phyloP scores from a whole-genome alignment of 2,888 invertebrate species.

The Cheilosia impressa region DNA sequence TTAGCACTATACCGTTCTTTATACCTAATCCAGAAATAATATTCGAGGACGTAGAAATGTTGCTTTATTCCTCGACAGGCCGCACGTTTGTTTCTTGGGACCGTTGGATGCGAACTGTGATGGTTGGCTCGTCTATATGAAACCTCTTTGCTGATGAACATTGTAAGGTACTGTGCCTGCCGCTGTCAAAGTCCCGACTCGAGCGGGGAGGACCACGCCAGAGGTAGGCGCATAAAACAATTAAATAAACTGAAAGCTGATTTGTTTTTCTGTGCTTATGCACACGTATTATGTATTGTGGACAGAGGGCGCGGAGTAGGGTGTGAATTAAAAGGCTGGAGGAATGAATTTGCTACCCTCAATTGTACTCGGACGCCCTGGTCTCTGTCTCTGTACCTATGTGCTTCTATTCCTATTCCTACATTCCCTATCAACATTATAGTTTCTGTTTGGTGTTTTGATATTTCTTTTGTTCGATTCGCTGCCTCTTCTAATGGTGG shows the following conservation, averaged over 20 bases:
- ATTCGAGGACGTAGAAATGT: not conserved
- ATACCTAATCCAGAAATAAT: conserved; percentile 21
- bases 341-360: conserved; percentile 68
- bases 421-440: conserved; percentile 1
- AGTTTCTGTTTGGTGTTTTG: conserved; percentile 23
- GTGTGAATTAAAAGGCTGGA: conserved; percentile 46
- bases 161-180: conserved; percentile 28
- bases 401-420: conserved; percentile 15
- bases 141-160: conserved; percentile 47
- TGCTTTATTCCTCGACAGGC: too few relatives aligned
- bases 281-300: conserved; percentile 54
- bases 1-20: conserved; percentile 2
- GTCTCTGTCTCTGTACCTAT: not conserved
- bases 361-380: conserved; percentile 57
- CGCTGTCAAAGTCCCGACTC: conserved; percentile 8
- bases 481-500: conserved; percentile 39
- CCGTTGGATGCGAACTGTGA: conserved; percentile 71
- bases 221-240: conserved; percentile 58
- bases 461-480: conserved; percentile 30
- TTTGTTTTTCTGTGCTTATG: conserved; percentile 33
- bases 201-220: conserved; percentile 26
- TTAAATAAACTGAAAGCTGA: conserved; percentile 61
- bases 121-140: conserved; percentile 47
- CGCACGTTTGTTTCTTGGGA: conserved; percentile 62
- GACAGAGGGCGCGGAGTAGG: not conserved